Evolutionary conservation across 2,113 vertebrate species (phyloP).

Genomic region (Procavia capensis): DNA sequence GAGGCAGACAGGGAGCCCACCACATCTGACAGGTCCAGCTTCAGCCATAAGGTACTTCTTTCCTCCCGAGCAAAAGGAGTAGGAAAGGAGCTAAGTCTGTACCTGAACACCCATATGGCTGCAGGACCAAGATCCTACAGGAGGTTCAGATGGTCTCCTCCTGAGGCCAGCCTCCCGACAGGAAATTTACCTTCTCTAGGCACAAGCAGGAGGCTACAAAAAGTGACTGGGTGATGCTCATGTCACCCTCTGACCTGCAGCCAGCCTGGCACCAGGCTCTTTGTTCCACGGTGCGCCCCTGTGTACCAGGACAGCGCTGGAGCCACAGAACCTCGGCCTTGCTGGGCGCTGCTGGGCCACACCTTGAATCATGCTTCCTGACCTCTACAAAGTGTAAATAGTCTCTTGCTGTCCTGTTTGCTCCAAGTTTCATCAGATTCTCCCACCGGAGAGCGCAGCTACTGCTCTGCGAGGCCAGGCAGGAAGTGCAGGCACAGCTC

Average conservation of each 20-base stretch:
- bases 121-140: neutral
- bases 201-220: neutral
- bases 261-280: neutral
- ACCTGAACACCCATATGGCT: neutral
- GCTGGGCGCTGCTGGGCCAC: neutral
- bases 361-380: neutral
- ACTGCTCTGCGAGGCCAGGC: neutral
- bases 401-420: neutral
- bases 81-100: neutral
- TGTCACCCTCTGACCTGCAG: neutral
- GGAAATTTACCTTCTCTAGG: neutral
- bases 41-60: neutral
- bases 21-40: neutral
- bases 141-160: neutral
- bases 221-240: neutral
- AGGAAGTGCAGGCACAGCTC: accelerated
- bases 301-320: neutral
- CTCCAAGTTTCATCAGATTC: neutral
- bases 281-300: accelerated
- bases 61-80: neutral
- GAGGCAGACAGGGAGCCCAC: neutral
- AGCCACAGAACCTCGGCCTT: neutral
- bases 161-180: neutral
- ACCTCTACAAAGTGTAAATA: conserved; percentile 5
- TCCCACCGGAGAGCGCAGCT: neutral